phyloP scores from a whole-genome alignment of 2,888 invertebrate genomes.

The Azorinus chamasolen region DNA sequence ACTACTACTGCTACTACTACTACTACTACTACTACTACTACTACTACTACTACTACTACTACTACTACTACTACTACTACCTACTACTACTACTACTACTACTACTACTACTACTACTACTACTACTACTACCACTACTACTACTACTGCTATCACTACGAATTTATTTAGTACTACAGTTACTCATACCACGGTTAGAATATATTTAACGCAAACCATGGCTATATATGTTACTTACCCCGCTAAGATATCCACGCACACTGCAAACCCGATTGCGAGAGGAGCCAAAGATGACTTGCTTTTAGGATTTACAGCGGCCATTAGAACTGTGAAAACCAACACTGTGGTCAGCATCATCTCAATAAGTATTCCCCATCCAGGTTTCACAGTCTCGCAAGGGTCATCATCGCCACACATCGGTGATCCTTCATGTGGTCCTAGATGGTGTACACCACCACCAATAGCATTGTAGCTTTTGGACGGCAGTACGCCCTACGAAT shows the following conservation, averaged over 20 bases:
- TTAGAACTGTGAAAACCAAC: conserved; percentile 84
- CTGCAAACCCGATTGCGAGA: conserved; percentile 85
- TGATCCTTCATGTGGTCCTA: conserved; percentile 9
- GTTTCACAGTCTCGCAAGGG: conserved; percentile 26
- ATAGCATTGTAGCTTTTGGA: conserved; percentile 35
- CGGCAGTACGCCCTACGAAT: conserved; percentile 60
- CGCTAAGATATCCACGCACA: conserved; percentile 84
- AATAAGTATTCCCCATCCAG: conserved; percentile 74
- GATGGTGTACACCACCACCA: conserved; percentile 60
- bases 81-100: conserved; percentile 12
- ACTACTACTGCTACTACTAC: conserved; percentile 12
- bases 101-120: conserved; percentile 13
- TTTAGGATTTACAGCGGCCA: conserved; percentile 84
- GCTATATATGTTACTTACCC: too few species aligned
- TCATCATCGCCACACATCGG: not conserved
- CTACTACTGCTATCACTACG: conserved; percentile 7
- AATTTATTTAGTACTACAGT: not conserved
- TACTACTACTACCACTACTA: conserved; percentile 11
- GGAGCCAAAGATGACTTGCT: conserved; percentile 81
- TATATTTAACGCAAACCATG: too few species aligned
- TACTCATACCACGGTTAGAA: too few species aligned
- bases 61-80: conserved; percentile 14
- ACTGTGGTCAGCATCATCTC: conserved; percentile 75
- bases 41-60: conserved; percentile 11
- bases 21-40: conserved; percentile 14